Evolutionary conservation across 2,888 invertebrate species (phyloP).

Genomic region (Halictus quadricinctus): DNA sequence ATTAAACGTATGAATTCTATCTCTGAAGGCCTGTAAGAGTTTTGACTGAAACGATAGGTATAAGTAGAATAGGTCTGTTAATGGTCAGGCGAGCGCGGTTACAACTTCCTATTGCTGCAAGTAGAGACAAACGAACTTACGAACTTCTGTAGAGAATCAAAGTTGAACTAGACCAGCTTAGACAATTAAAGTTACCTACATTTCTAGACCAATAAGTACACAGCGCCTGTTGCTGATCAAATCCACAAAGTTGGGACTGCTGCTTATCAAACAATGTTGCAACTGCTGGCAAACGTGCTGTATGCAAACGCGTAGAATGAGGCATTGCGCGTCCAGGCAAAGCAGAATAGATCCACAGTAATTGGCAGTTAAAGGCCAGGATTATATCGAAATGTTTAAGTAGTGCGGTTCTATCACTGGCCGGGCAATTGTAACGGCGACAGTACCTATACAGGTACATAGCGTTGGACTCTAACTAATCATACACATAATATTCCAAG

Average conservation of each 20-base stretch:
- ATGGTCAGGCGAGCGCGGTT: background rate
- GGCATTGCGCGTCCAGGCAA: background rate
- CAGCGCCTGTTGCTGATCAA: background rate
- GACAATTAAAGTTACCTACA: conserved; percentile 5
- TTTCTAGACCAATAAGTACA: background rate
- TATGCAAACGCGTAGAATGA: background rate
- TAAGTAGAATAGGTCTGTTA: background rate
- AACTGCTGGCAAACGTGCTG: background rate
- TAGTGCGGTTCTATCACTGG: background rate
- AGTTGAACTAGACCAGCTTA: background rate
- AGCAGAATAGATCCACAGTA: background rate
- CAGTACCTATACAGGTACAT: background rate
- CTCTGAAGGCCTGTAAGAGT: background rate
- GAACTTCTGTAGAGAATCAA: background rate
- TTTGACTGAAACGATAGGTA: too few relatives aligned
- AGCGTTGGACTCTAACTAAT: background rate
- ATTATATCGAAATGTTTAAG: background rate
- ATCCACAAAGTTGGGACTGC: background rate
- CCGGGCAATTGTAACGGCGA: background rate
- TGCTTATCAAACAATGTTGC: background rate
- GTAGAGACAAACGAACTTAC: background rate
- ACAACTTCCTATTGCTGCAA: background rate
- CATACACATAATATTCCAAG: background rate
- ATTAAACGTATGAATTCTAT: background rate
- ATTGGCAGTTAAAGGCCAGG: background rate